Evolutionary conservation across 1,140 invertebrate species (phyloP).

Genomic region (Calycopis cecrops): DNA sequence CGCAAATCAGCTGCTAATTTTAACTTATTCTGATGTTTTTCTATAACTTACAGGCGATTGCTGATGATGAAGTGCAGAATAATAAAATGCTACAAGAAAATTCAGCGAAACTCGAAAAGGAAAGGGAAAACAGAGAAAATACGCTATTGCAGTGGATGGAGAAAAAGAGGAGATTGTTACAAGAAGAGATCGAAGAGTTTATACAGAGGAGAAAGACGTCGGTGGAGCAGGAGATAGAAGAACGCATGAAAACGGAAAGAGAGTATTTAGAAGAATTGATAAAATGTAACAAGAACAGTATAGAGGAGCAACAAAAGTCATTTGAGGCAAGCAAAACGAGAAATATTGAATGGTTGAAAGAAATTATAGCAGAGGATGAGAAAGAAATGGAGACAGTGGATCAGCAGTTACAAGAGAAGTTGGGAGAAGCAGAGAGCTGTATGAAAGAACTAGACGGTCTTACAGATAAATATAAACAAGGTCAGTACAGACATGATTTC

Average conservation of each 20-base stretch:
- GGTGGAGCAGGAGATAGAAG: conserved; percentile 37
- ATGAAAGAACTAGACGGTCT: conserved; percentile 27
- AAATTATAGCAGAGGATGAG: conserved; percentile 23
- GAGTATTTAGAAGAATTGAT: conserved; percentile 33
- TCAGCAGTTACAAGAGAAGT: conserved; percentile 20
- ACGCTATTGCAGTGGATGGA: background rate
- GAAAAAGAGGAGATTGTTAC: background rate
- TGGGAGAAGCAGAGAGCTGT: conserved; percentile 23
- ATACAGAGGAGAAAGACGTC: conserved; percentile 33
- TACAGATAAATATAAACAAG: conserved; percentile 33
- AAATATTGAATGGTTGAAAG: conserved; percentile 30
- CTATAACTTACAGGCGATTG: conserved; percentile 25
- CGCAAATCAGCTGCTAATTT: too few species aligned
- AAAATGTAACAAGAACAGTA: conserved; percentile 22
- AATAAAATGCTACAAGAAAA: conserved; percentile 33
- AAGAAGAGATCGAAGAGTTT: background rate
- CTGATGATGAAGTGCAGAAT: conserved; percentile 30
- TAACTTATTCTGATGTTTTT: too few species aligned
- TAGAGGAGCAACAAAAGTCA: conserved; percentile 29
- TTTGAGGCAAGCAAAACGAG: conserved; percentile 31
- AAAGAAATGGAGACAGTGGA: conserved; percentile 26
- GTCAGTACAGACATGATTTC: conserved; percentile 34
- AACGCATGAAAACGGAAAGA: conserved; percentile 29
- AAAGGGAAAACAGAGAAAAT: conserved; percentile 26
- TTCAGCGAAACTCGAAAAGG: conserved; percentile 34